These are phyloP conservation scores for Drosophila virilis DNA, from an alignment of 1,140 invertebrate species.

Conservation along the genomic window DNA sequence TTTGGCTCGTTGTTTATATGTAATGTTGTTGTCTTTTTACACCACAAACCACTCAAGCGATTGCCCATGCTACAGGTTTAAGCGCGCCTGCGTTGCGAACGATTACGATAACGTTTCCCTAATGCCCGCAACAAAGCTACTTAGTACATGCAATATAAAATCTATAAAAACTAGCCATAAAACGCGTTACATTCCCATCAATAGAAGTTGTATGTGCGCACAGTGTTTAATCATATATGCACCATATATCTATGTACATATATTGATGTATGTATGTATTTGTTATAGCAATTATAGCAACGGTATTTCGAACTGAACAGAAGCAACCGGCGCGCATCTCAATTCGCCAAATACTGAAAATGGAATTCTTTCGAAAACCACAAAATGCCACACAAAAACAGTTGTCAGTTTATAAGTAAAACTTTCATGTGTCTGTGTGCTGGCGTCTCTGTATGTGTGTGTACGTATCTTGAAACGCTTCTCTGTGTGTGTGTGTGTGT, in stretches of 20 bases:
- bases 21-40: slow-evolving; percentile 79
- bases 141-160: background rate
- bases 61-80: slow-evolving; percentile 71
- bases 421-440: slow-evolving; percentile 45
- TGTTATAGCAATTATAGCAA: background rate
- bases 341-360: slow-evolving; percentile 84
- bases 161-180: background rate
- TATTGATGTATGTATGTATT: background rate
- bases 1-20: slow-evolving; percentile 48
- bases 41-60: slow-evolving; percentile 82
- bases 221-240: slow-evolving; percentile 2
- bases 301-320: slow-evolving; percentile 11
- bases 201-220: background rate
- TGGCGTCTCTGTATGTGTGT: slow-evolving; percentile 27
- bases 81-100: background rate
- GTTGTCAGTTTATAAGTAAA: slow-evolving; percentile 70
- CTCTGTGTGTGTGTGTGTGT: slow-evolving; percentile 28
- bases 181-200: background rate
- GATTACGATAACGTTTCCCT: slow-evolving; percentile 17
- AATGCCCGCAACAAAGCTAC: background rate
- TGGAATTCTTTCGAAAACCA: slow-evolving; percentile 81
- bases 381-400: slow-evolving; percentile 72
- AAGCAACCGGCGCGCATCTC: slow-evolving; percentile 78
- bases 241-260: background rate
- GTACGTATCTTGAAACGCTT: slow-evolving; percentile 2